phyloP scores from a whole-genome alignment of 1,140 invertebrate genomes.

The Brachionus calyciflorus region DNA sequence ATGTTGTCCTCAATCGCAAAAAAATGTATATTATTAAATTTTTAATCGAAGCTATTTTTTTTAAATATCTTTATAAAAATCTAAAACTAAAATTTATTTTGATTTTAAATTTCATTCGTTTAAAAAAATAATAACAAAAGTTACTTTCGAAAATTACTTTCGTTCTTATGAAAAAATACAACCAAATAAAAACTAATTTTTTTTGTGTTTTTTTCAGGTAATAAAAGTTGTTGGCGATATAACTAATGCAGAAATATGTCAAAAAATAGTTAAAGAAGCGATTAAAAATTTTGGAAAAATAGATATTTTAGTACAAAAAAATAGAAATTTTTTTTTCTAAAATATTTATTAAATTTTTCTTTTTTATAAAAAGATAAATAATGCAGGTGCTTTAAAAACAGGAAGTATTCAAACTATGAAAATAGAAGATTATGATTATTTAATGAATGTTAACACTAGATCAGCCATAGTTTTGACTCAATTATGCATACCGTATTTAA shows the following conservation, averaged over 20 bases:
- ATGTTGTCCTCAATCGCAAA: conserved; percentile 62
- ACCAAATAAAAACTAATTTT: too few species aligned
- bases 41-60: not conserved
- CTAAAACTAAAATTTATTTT: too few species aligned
- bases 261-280: conserved; percentile 52
- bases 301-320: conserved; percentile 65
- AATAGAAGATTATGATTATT: conserved; percentile 75
- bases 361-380: too few species aligned
- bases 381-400: conserved; percentile 77
- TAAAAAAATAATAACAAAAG: too few species aligned
- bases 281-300: conserved; percentile 61
- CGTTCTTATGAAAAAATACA: too few species aligned
- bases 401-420: conserved; percentile 79
- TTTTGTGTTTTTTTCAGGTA: not conserved
- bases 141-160: too few species aligned
- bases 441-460: conserved; percentile 80
- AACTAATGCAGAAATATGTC: conserved; percentile 49
- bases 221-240: conserved; percentile 50
- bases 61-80: not conserved
- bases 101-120: too few species aligned
- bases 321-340: too few species aligned
- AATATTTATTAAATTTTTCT: too few species aligned
- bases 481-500: conserved; percentile 49
- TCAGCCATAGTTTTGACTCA: conserved; percentile 50
- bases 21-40: not conserved